Percentiles rank a stretch among this genome's conserved stretches.
Conservation (phyloP, 2,113 vertebrate genomes). For the Daphoenositta chrysoptera region DNA sequence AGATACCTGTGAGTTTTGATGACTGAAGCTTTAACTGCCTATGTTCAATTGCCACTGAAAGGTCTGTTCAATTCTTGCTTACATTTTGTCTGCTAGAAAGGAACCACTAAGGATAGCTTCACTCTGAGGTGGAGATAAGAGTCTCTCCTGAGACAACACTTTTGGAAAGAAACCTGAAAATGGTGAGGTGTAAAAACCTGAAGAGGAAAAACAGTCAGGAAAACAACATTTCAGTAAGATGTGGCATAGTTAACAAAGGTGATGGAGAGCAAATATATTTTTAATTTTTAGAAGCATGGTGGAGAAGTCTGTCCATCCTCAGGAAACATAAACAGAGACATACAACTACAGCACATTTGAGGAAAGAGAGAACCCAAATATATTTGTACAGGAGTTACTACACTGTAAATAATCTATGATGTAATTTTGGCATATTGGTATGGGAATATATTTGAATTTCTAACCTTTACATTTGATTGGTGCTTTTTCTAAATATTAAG, state of each 20-base stretch:
- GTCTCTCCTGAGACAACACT: neutral
- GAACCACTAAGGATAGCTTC: neutral
- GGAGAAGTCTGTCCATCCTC: neutral
- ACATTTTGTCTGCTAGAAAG: neutral
- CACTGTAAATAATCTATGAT: neutral
- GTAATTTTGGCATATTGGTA: neutral
- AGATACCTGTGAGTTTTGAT: neutral
- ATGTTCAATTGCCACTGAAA: neutral
- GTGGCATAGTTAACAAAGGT: neutral
- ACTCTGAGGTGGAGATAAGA: neutral
- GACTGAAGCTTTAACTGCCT: neutral
- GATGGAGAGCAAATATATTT: neutral
- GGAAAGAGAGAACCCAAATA: neutral
- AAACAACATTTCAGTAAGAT: neutral
- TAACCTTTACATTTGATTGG: neutral
- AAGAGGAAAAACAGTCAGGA: neutral
- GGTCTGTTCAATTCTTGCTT: neutral
- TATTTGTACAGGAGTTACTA: neutral
- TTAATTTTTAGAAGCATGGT: neutral
- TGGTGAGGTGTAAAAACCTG: neutral
- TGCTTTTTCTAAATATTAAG: neutral
- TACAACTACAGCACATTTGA: neutral
- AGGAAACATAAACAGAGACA: neutral
- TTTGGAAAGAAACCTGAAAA: neutral
- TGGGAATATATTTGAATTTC: neutral